Conservation (phyloP, 1,140 invertebrate species). For the Bombus pyrosoma region DNA sequence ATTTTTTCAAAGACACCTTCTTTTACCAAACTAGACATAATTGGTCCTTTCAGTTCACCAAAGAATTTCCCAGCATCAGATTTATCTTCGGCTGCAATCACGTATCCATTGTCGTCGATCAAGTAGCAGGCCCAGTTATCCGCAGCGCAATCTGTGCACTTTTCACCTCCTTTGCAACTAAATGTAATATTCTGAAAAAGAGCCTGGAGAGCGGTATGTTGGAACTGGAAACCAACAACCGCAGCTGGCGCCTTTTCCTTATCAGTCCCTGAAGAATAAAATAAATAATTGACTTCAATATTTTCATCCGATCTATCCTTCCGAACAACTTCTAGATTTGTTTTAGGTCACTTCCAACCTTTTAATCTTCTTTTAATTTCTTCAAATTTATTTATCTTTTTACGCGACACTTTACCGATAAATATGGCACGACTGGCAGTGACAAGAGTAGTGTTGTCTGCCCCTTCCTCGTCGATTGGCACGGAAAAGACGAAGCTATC, state of each 20-base stretch:
- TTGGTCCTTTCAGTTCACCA: slow-evolving; percentile 89
- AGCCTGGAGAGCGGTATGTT: slow-evolving; percentile 88
- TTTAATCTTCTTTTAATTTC: not conserved
- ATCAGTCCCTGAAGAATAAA: slow-evolving; percentile 79
- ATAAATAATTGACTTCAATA: not conserved
- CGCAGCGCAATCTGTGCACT: slow-evolving; percentile 87
- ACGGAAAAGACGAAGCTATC: slow-evolving; percentile 95
- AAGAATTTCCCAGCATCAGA: slow-evolving; percentile 92
- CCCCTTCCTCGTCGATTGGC: slow-evolving; percentile 88
- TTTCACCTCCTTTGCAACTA: slow-evolving; percentile 81
- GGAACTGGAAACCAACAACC: slow-evolving; percentile 95
- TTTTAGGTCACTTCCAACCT: not conserved
- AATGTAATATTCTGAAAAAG: slow-evolving; percentile 92
- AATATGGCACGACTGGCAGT: slow-evolving; percentile 95
- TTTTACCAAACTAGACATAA: slow-evolving; percentile 90
- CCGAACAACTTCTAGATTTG: too few species aligned
- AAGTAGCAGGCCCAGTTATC: slow-evolving; percentile 91
- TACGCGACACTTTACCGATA: slow-evolving; percentile 67
- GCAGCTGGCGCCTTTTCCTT: slow-evolving; percentile 89
- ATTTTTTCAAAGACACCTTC: slow-evolving; percentile 91
- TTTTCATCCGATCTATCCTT: not conserved
- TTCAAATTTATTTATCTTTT: not conserved
- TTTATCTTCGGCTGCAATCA: slow-evolving; percentile 89
- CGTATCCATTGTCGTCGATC: slow-evolving; percentile 95
- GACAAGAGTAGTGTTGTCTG: slow-evolving; percentile 87